phyloP scores from a whole-genome alignment of 2,113 vertebrate species.

The Gnathonemus echidnorhynchus region DNA sequence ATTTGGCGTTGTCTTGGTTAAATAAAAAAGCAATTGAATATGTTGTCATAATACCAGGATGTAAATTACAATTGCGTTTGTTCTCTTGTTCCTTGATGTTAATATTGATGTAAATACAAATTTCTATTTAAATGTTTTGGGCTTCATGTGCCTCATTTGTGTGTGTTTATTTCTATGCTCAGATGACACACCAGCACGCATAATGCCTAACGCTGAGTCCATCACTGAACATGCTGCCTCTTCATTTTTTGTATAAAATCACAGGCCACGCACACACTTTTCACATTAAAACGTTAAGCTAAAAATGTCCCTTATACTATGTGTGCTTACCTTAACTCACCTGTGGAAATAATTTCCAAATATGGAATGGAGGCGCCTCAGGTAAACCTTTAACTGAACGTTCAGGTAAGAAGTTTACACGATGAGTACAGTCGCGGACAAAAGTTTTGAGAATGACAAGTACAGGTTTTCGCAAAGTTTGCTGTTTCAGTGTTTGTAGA shows the following conservation, averaged over 20 bases:
- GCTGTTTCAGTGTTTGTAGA: no score
- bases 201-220: not conserved
- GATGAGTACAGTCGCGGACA: no score
- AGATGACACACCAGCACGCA: not conserved
- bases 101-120: conserved; percentile 97
- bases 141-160: not conserved
- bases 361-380: not conserved
- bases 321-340: not conserved
- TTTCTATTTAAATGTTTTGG: conserved; percentile 86
- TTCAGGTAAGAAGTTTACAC: not conserved
- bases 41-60: conserved; percentile 64
- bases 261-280: not conserved
- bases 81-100: conserved; percentile 74
- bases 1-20: conserved; percentile 28
- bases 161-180: not conserved
- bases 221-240: not conserved
- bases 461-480: no score
- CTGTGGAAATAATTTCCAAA: not conserved
- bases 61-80: conserved; percentile 67
- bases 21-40: conserved; percentile 45
- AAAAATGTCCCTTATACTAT: not conserved
- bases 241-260: not conserved
- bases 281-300: not conserved
- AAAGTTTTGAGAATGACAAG: no score
- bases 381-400: not conserved